Conservation (phyloP, 2,113 vertebrate genomes). For the Semnopithecus entellus region DNA sequence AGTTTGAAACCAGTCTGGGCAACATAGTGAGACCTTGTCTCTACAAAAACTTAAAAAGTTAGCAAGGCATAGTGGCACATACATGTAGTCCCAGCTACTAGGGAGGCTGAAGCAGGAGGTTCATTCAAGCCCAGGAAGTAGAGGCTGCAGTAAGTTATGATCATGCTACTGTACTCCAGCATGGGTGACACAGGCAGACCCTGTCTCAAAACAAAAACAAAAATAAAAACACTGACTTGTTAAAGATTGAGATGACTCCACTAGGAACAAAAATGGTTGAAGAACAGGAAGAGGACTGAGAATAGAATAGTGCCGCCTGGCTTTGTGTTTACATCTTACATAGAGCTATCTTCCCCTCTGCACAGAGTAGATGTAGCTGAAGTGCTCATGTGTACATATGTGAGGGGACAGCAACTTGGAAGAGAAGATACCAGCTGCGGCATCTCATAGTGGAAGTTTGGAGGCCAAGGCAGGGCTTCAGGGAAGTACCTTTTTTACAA, state of each 20-base stretch:
- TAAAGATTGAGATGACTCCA: slow-evolving; percentile 55
- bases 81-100: too few species aligned
- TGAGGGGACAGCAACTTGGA: not conserved
- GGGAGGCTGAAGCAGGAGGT: too few species aligned
- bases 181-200: too few species aligned
- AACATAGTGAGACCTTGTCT: too few species aligned
- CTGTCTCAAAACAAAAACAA: too few species aligned
- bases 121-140: too few species aligned
- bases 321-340: not conserved
- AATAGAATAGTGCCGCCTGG: slow-evolving; percentile 4
- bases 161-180: too few species aligned
- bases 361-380: accelerated
- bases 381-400: accelerated
- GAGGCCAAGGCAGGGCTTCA: not conserved
- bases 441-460: not conserved
- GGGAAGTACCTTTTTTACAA: not conserved
- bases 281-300: not conserved
- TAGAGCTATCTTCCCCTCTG: not conserved
- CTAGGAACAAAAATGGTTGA: slow-evolving; percentile 49
- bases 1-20: too few species aligned
- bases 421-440: not conserved
- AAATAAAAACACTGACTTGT: not conserved
- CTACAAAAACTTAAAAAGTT: too few species aligned
- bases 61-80: too few species aligned
- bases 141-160: too few species aligned